phyloP scores from a whole-genome alignment of 2,797 vertebrate genomes.

The Notamacropus eugenii region DNA sequence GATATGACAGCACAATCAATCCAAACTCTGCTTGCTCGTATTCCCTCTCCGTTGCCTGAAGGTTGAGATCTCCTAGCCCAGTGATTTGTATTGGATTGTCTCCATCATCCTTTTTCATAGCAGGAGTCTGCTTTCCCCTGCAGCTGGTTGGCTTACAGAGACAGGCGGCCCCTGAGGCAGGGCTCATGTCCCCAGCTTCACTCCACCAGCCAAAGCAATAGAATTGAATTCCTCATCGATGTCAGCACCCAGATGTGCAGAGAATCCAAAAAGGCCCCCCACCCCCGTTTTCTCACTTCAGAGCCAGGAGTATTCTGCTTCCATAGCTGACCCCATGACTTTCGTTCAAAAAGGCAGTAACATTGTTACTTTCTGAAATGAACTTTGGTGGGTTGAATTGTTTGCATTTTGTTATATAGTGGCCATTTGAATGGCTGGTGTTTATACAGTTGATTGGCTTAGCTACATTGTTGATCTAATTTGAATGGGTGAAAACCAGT shows the following conservation, averaged over 20 bases:
- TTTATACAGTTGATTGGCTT: neutral
- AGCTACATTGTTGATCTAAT: neutral
- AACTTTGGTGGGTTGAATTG: neutral
- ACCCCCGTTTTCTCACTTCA: slow-evolving; percentile 12
- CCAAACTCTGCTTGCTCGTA: slow-evolving; percentile 39
- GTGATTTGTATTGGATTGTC: slow-evolving; percentile 61
- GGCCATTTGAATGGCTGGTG: neutral
- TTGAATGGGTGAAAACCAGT: neutral
- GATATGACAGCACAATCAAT: slow-evolving; percentile 48
- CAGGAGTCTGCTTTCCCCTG: slow-evolving; percentile 50
- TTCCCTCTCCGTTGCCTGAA: slow-evolving; percentile 55
- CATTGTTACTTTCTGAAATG: neutral
- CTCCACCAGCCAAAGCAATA: slow-evolving; percentile 40
- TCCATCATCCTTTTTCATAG: slow-evolving; percentile 62
- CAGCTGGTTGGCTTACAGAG: slow-evolving; percentile 46
- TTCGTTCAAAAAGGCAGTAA: neutral
- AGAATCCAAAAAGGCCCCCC: neutral
- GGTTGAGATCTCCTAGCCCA: slow-evolving; percentile 31
- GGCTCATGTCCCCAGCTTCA: slow-evolving; percentile 57
- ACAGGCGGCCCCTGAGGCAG: slow-evolving; percentile 48
- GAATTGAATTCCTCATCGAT: slow-evolving; percentile 66
- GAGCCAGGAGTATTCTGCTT: neutral
- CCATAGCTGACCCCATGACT: neutral
- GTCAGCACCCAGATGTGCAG: slow-evolving; percentile 12
- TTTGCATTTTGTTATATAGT: neutral